Conservation (phyloP, 2,797 vertebrate genomes). For the Phrynocephalus forsythii region DNA sequence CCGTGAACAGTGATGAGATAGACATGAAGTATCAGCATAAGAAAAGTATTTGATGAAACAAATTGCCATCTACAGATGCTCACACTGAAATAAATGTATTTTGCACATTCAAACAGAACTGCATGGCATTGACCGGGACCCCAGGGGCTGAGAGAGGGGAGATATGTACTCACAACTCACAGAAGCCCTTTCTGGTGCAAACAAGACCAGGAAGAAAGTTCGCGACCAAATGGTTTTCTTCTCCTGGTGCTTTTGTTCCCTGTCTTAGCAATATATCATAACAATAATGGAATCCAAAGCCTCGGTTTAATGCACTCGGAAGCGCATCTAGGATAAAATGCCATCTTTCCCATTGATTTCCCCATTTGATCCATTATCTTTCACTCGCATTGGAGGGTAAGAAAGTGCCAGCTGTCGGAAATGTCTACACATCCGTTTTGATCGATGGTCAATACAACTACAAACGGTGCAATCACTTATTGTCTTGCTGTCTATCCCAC, state of each 20-base stretch:
- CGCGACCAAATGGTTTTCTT: constrained; percentile 31
- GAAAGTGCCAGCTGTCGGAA: constrained; percentile 70
- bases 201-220: constrained; percentile 43
- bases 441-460: constrained; percentile 66
- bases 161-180: background rate
- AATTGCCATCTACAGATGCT: too few relatives aligned
- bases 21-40: too few relatives aligned
- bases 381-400: constrained; percentile 68
- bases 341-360: constrained; percentile 72
- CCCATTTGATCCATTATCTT: constrained; percentile 71
- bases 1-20: too few relatives aligned
- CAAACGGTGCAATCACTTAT: background rate
- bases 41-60: too few relatives aligned
- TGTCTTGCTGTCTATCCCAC: background rate
- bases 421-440: constrained; percentile 64
- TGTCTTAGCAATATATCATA: constrained; percentile 62
- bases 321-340: constrained; percentile 67
- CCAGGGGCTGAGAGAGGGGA: background rate
- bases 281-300: constrained; percentile 61
- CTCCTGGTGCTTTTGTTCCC: constrained; percentile 52
- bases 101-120: constrained; percentile 31
- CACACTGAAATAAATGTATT: constrained; percentile 42
- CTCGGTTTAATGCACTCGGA: constrained; percentile 65
- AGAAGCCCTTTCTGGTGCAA: constrained; percentile 32
- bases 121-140: background rate